Conservation (phyloP, 2,797 vertebrate genomes). For the Novumbra hubbsi region DNA sequence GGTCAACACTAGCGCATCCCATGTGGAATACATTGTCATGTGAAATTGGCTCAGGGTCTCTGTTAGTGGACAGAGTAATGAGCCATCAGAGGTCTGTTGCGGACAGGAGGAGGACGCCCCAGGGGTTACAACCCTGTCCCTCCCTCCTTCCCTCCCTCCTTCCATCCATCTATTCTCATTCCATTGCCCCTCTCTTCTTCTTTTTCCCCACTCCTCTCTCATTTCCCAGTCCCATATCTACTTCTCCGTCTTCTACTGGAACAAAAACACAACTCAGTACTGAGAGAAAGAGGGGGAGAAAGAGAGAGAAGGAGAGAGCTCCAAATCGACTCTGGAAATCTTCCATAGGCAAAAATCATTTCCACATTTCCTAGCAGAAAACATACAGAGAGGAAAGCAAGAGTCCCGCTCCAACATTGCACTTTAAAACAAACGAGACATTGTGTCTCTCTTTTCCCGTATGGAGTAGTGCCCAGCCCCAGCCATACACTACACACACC, state of each 20-base stretch:
- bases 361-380: conserved; percentile 80
- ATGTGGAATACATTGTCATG: not conserved
- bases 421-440: conserved; percentile 75
- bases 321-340: conserved; percentile 70
- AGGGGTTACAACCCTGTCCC: conserved; percentile 16
- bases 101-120: not conserved
- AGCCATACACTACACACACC: conserved; percentile 22
- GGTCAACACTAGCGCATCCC: not conserved
- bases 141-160: conserved; percentile 32
- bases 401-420: conserved; percentile 66
- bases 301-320: conserved; percentile 43
- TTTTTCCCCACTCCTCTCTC: conserved; percentile 29
- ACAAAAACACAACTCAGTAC: conserved; percentile 46
- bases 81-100: not conserved
- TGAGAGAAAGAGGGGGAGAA: conserved; percentile 32
- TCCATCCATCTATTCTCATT: conserved; percentile 40
- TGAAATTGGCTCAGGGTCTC: not conserved
- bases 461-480: conserved; percentile 68
- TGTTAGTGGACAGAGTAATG: not conserved
- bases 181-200: conserved; percentile 41
- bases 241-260: conserved; percentile 37
- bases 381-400: conserved; percentile 72
- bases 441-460: conserved; percentile 66
- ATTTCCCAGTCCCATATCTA: conserved; percentile 15
- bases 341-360: conserved; percentile 82